Evolutionary conservation across 2,888 invertebrate species (phyloP).

Genomic region (Zygogramma bicolorata): DNA sequence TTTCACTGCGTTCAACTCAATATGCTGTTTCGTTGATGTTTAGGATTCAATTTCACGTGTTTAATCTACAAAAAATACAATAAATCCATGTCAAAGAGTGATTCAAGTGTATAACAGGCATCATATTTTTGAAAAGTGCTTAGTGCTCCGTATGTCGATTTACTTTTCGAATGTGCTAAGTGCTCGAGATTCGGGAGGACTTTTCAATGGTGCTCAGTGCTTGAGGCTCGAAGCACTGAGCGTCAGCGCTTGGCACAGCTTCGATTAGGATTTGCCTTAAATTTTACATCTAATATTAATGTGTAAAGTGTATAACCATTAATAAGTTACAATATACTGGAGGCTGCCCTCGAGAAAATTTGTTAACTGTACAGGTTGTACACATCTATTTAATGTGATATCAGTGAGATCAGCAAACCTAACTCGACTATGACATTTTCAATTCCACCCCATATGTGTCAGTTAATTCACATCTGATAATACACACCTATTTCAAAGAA

Average conservation of each 20-base stretch:
- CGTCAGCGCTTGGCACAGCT: background rate
- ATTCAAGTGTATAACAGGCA: background rate
- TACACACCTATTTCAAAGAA: background rate
- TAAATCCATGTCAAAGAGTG: background rate
- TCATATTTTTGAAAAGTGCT: background rate
- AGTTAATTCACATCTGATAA: background rate
- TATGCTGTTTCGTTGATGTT: background rate
- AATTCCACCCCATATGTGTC: background rate
- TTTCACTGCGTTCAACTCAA: background rate
- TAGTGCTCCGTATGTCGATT: background rate
- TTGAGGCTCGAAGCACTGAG: background rate
- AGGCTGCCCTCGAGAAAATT: background rate
- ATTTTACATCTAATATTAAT: background rate
- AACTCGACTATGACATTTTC: background rate
- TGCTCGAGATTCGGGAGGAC: background rate
- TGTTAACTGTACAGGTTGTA: background rate
- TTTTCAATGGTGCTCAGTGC: background rate
- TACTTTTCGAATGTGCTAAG: background rate
- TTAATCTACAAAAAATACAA: background rate
- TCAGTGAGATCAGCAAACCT: background rate
- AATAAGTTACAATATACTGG: background rate
- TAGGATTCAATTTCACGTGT: background rate
- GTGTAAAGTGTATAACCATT: background rate
- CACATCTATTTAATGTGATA: background rate
- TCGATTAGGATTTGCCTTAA: background rate